Conservation (phyloP, 2,113 vertebrate genomes). For the Leiothrix lutea region DNA sequence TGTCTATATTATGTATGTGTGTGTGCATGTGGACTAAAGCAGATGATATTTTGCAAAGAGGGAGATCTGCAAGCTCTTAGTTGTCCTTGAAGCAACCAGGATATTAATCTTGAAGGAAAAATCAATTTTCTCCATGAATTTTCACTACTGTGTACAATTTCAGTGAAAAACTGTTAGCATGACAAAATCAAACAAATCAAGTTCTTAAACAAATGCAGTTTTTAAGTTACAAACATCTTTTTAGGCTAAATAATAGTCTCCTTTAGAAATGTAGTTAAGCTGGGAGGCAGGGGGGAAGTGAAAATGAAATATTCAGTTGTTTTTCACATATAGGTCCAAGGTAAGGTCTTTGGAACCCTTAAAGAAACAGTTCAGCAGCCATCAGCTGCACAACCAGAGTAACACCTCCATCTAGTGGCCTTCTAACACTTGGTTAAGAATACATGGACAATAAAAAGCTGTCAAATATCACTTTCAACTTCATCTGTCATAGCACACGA, state of each 20-base stretch:
- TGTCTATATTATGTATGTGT: no score
- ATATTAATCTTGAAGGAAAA: not conserved
- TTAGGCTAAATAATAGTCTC: not conserved
- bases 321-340: not conserved
- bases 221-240: not conserved
- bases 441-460: not conserved
- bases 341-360: not conserved
- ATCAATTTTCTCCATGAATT: not conserved
- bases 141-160: not conserved
- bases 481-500: not conserved
- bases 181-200: not conserved
- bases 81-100: not conserved
- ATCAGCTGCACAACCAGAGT: not conserved
- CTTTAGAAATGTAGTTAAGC: not conserved
- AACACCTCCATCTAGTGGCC: slow-evolving; percentile 60
- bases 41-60: not conserved
- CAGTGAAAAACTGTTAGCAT: not conserved
- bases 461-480: not conserved
- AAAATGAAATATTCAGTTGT: not conserved
- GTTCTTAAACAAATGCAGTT: not conserved
- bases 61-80: not conserved
- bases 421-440: not conserved
- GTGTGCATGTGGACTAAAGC: not conserved
- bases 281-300: fast-evolving
- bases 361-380: not conserved